Percentiles rank a stretch among this genome's conserved stretches.
Conservation (phyloP, 2,888 invertebrate species). For the Agrotis segetum region DNA sequence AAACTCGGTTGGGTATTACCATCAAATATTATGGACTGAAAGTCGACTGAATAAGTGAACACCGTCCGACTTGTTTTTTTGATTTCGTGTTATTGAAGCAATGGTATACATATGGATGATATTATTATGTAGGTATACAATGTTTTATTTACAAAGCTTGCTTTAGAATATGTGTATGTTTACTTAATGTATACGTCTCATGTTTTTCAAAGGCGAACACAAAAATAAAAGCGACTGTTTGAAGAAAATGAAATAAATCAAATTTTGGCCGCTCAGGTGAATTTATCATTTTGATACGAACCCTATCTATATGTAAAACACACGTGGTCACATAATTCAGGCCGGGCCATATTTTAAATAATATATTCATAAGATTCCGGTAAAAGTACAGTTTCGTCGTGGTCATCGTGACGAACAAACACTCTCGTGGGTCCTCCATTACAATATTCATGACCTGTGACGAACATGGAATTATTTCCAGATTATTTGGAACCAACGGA, state of each 20-base stretch:
- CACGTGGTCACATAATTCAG: constrained; percentile 71
- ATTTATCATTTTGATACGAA: constrained; percentile 48
- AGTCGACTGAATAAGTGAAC: constrained; percentile 11
- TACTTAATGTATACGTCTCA: constrained; percentile 14
- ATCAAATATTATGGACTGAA: constrained; percentile 16
- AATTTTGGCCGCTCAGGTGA: constrained; percentile 34
- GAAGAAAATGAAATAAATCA: constrained; percentile 25
- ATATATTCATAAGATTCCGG: constrained; percentile 83
- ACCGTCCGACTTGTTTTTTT: not conserved
- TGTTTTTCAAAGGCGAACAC: constrained; percentile 23
- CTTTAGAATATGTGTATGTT: not conserved
- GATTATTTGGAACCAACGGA: constrained; percentile 38
- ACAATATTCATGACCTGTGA: constrained; percentile 77
- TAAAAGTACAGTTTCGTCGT: constrained; percentile 74
- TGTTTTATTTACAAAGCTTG: not conserved
- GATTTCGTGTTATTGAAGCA: not conserved
- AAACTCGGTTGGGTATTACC: constrained; percentile 8
- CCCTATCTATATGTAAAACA: constrained; percentile 62
- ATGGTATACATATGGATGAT: no score
- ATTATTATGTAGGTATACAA: no score
- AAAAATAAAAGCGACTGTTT: constrained; percentile 13
- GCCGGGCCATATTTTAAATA: constrained; percentile 75
- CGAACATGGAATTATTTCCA: constrained; percentile 63
- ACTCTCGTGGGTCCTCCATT: constrained; percentile 73
- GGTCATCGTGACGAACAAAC: constrained; percentile 78